Evolutionary conservation across 1,140 invertebrate species (phyloP), one percentile per base, ranked within the genome.

Genomic region (Drosophila hydei): DNA sequence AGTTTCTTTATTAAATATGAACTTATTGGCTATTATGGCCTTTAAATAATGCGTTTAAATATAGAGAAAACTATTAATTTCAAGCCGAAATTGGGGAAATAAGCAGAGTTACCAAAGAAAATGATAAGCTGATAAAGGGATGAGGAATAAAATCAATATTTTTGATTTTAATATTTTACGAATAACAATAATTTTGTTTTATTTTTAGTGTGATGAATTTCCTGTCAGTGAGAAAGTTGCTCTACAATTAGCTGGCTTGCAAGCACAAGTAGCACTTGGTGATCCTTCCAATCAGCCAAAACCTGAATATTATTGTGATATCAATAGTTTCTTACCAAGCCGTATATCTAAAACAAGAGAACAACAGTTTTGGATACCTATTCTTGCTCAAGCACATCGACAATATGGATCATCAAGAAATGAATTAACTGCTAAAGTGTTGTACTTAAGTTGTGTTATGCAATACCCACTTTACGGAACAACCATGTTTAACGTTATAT

Each of bases 381-480:
- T 97, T 74, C 94, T 97, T 50, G 95, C 96, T 5, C 96, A 97
- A 92, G 96, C 96, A 1, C 96, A 97, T 92, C 93, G 95, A 18
- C 96, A 97, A 90, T 99, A 98, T 89, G 98, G 98, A 27, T 95
- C 95, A 3, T 97, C 97, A 0, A 96, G 98, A 75, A 95, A 96
- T 5, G 97, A 98, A 88, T 91, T 98, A 23, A 97, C 97, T 3
- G 97, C 97, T 1, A 98, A 98, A 92, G 97, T 98, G 7, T 94
- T 98, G 75, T 99, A 99, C 91, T 92, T 99, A 47, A 98, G 97
- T 0, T 98, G 97, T 88, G 98, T 99, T 1, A 99, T 98, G 97
- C 98, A 99, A 92, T 99, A 98, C 92, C 97, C 98, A 0, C 93
- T 99, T 0, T 99, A 99, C 89, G 98, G 98, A 2, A 98, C 97